Evolutionary conservation across 2,888 invertebrate species (phyloP).

Genomic region (Gerris lacustris): DNA sequence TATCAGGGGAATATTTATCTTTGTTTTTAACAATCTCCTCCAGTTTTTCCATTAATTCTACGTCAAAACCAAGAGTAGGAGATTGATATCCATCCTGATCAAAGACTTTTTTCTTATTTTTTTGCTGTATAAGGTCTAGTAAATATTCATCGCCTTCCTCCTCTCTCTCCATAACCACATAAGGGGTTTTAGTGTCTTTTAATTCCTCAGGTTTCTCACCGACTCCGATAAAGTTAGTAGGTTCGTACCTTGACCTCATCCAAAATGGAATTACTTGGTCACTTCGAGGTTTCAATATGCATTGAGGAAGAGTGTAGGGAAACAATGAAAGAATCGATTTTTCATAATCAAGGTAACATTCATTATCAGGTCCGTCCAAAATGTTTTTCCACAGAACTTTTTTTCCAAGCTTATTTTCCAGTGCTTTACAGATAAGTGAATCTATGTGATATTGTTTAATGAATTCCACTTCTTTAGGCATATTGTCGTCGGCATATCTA

Average conservation of each 20-base stretch:
- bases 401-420: neutral
- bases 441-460: constrained; percentile 6
- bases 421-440: constrained; percentile 5
- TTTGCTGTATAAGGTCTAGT: neutral
- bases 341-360: constrained; percentile 6
- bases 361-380: neutral
- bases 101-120: neutral
- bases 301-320: neutral
- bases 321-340: constrained; percentile 1
- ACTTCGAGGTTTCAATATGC: neutral
- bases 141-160: neutral
- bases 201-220: no score
- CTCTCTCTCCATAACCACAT: neutral
- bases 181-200: no score
- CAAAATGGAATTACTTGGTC: neutral
- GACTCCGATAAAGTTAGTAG: no score
- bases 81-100: neutral
- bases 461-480: neutral
- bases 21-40: neutral
- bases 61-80: no score
- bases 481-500: neutral
- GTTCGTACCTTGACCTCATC: neutral
- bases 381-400: constrained; percentile 2
- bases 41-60: neutral
- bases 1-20: neutral